Base-by-base conservation (phyloP, 2,888 invertebrate species). In the Phyto melanocephala region DNA sequence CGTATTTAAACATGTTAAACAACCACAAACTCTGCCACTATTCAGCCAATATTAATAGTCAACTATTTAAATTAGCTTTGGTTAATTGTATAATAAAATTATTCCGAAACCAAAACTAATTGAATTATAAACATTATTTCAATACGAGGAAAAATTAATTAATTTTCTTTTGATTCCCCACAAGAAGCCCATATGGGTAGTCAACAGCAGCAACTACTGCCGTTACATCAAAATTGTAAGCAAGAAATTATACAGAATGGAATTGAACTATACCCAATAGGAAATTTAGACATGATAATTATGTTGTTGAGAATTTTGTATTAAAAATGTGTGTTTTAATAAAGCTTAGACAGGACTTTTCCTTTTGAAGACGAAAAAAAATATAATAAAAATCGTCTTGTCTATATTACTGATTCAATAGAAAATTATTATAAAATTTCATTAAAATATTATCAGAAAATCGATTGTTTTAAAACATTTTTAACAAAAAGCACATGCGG, bases 141-240 rank as follows among this genome's bases (percentile, higher is more conserved):
- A 37, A 35, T 24, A 56, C 20, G 20, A 13, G 15, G 4, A 28
- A 13, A 71, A 71, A 71, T 71, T 78, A 78, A 78, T 78, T 71
- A 78, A 78, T 78, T 78, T 78, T 78, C 45, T 56, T 63, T 11
- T 20, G 11, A n/a, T 54, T 40, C 7, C 17, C 17, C 62, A 28
- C 28, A 35, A 22, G 75, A 65, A 76, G 6, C 33, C 62, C 60
- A 37, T n/a, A 17, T 11, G 3, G 28, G 13, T 22, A 35, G 52
- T 22, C 74, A 62, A 33, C 35, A 22, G 1, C 52, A 71, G 37
- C 24, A 62, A 40, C 37, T 72, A 22, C 15, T 45, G 4, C 2
- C 37, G 24, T n/a, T 10, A 42, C 40, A 54, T 58, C 28, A 0
- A 50, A 76, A 67, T 24, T 20, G 6, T 13, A 65, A 45, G 17